Base-by-base conservation (phyloP, 2,797 vertebrate species). In the Phalloptychus januarius region DNA sequence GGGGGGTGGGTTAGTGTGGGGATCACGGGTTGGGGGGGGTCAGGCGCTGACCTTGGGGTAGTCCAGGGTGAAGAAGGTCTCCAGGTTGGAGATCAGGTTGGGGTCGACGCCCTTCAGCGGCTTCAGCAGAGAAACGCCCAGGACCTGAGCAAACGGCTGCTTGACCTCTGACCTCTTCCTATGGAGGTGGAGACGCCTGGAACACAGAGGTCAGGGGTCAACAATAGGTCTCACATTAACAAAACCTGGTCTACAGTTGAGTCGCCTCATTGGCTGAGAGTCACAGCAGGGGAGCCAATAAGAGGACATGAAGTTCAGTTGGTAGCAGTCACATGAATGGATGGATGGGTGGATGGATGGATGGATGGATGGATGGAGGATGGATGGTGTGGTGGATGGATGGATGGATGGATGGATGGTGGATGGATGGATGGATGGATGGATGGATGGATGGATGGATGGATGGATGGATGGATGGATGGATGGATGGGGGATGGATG, bases 51-150 rank as follows among this genome's bases (percentile, higher is more conserved):
- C 98, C 95, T 97, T 98, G 33, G 98, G 98, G 93, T 99, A 99
- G 92, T 99, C 98, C 93, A 99, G 92, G 28, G 98, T 97, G 86
- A 99, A 99, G 90, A 99, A 99, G 0, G 98, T 98, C 95, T 99
- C 98, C 71, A 99, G 95, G 85, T 99, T 99, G 93, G 96, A 97
- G 92, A 98, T 97, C 67, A 99, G 95, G 87, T 99, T 99, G 2
- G 98, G 96, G 87, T 99, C 98, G 3, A 99, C 96, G 0, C 98
- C 98, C 89, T 99, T 99, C 73, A 99, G 90, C 0, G 98, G 98
- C 83, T 99, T 99, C 72, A 99, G 94, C 80, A 99, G 95, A 44
- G 98, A 99, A 36, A 99, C 98, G 11, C 97, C 98, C 0, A 95
- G 95, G 79, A 97, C 93, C 88, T 98, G 98, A 79, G 95, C 95